Evolutionary conservation across 2,113 vertebrate species (phyloP).

Genomic region (Silurus meridionalis): DNA sequence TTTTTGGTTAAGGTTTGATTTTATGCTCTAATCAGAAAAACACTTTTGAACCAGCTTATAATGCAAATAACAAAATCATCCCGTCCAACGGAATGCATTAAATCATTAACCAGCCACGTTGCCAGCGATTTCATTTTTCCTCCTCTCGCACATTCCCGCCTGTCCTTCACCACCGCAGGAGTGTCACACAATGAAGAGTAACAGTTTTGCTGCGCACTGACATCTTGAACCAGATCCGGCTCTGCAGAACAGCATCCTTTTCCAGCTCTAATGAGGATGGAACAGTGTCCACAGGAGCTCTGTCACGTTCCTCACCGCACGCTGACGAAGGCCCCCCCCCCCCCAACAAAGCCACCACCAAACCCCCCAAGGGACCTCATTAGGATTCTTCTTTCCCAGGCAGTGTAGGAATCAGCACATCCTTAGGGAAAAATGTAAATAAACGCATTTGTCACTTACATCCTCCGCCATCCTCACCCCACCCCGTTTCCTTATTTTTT

Average conservation of each 20-base stretch:
- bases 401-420: constrained; percentile 52
- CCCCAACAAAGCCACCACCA: too few species aligned
- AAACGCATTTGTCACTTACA: constrained; percentile 60
- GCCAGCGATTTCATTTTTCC: constrained; percentile 34
- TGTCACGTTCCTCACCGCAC: constrained; percentile 50
- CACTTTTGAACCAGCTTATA: not conserved
- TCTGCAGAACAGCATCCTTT: constrained; percentile 38
- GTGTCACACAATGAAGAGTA: constrained; percentile 46
- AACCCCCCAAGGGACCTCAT: constrained; percentile 60
- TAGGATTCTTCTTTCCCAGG: constrained; percentile 49
- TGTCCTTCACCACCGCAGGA: constrained; percentile 41
- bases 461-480: constrained; percentile 21
- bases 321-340: constrained; percentile 29
- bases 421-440: constrained; percentile 61
- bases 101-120: constrained; percentile 30
- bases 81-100: constrained; percentile 17
- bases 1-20: not conserved
- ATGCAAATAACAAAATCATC: not conserved
- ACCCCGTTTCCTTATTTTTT: not conserved
- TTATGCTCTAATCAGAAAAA: not conserved
- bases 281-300: constrained; percentile 56
- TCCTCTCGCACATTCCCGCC: constrained; percentile 11
- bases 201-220: constrained; percentile 43
- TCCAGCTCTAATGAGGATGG: constrained; percentile 61
- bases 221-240: constrained; percentile 47